Conservation (phyloP, 2,113 vertebrate species). For the Chascanopsetta lugubris region DNA sequence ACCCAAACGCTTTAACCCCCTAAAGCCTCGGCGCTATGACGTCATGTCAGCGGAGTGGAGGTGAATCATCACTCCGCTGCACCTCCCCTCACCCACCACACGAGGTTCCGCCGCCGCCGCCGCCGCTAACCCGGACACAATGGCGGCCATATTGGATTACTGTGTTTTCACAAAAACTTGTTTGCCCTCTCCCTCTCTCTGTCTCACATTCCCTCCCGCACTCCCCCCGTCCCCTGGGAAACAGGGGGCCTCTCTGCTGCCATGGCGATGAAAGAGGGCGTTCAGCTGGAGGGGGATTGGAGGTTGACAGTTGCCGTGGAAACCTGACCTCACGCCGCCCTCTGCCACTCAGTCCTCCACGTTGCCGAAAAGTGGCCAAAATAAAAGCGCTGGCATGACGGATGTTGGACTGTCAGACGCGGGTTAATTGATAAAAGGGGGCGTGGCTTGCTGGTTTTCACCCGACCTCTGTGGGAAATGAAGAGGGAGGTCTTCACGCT, state of each 20-base stretch:
- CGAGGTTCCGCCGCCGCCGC: constrained; percentile 24
- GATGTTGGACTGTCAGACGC: constrained; percentile 65
- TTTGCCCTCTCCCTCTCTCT: constrained; percentile 69
- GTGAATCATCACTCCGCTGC: constrained; percentile 64
- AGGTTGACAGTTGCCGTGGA: constrained; percentile 74
- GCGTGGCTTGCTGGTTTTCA: constrained; percentile 43
- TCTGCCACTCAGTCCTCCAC: constrained; percentile 44
- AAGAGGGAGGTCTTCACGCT: constrained; percentile 20
- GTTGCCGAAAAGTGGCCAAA: constrained; percentile 29
- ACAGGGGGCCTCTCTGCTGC: constrained; percentile 71
- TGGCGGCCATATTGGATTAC: constrained; percentile 77
- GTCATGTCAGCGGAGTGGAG: constrained; percentile 35
- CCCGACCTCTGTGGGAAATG: constrained; percentile 36
- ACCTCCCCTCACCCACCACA: constrained; percentile 23
- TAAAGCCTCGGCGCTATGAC: constrained; percentile 24
- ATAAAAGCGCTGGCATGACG: constrained; percentile 61
- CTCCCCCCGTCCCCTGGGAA: constrained; percentile 69
- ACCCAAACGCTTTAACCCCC: constrained; percentile 25
- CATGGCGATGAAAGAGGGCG: constrained; percentile 79
- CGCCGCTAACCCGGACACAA: constrained; percentile 58
- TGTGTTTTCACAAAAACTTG: constrained; percentile 76
- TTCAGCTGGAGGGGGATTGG: constrained; percentile 63
- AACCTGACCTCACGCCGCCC: constrained; percentile 75
- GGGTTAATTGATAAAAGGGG: constrained; percentile 62
- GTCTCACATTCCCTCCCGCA: constrained; percentile 74